phyloP scores from a whole-genome alignment of 2,797 vertebrate genomes.

The Sphenopsis melanotis region DNA sequence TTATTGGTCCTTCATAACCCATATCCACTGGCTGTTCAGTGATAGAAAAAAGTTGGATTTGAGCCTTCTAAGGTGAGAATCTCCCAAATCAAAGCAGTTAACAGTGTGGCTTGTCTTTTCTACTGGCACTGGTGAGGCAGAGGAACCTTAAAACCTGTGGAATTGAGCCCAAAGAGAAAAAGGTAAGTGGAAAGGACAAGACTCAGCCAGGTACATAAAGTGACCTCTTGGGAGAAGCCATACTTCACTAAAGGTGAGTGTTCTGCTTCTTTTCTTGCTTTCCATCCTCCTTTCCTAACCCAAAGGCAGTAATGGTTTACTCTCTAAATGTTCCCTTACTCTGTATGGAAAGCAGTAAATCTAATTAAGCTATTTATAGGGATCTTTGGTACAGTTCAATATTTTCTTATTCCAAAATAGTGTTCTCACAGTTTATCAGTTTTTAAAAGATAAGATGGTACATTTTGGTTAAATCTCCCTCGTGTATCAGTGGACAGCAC shows the following conservation, averaged over 20 bases:
- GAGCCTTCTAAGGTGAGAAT: neutral
- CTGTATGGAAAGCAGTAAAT: neutral
- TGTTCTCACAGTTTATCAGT: neutral
- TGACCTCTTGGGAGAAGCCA: neutral
- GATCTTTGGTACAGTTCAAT: neutral
- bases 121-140: neutral
- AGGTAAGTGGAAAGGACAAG: neutral
- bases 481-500: neutral
- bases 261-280: neutral
- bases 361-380: neutral
- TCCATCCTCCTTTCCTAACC: neutral
- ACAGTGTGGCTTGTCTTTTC: neutral
- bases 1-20: accelerated
- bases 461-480: neutral
- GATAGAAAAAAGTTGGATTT: neutral
- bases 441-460: neutral
- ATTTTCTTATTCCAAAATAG: neutral
- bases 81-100: neutral
- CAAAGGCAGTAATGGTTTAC: neutral
- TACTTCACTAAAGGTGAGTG: neutral
- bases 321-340: neutral
- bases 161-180: neutral
- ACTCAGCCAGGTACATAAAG: accelerated
- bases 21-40: neutral
- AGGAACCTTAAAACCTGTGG: neutral